phyloP scores from a whole-genome alignment of 2,888 invertebrate species.

The Seira musarum region DNA sequence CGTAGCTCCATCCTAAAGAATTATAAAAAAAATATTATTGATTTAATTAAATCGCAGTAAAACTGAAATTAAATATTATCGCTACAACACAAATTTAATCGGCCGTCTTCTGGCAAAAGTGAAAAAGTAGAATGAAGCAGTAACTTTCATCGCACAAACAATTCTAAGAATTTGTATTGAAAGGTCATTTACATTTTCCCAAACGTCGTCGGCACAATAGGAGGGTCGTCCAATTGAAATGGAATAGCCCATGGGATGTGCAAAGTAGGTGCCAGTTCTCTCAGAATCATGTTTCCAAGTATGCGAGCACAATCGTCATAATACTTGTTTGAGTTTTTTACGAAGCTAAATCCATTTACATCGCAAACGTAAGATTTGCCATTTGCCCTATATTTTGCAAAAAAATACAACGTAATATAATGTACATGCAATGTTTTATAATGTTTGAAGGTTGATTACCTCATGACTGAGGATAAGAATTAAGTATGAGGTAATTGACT shows the following conservation, averaged over 20 bases:
- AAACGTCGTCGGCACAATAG: conserved; percentile 98
- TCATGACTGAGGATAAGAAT: background rate
- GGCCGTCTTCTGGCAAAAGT: no score
- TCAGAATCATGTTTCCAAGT: conserved; percentile 96
- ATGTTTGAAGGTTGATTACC: background rate
- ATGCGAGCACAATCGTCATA: conserved; percentile 99
- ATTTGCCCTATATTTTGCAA: conserved; percentile 82
- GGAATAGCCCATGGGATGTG: conserved; percentile 99
- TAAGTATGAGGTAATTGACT: no score
- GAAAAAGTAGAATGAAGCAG: no score
- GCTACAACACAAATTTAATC: no score
- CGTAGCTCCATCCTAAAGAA: conserved; percentile 82
- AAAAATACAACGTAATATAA: background rate
- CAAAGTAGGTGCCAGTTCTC: conserved; percentile 94
- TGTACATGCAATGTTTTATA: conserved; percentile 4
- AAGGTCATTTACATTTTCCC: conserved; percentile 86
- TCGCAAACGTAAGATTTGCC: conserved; percentile 99
- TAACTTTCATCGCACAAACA: no score
- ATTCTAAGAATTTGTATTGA: conserved; percentile 11
- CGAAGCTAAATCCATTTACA: conserved; percentile 99
- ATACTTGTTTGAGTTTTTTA: conserved; percentile 99
- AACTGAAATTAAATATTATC: background rate
- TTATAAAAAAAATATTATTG: background rate
- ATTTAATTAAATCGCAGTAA: background rate
- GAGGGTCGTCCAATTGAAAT: conserved; percentile 97